Percentiles rank a stretch among this genome's conserved stretches.
Conservation (phyloP, 2,113 vertebrate genomes). For the Rhea americana region DNA sequence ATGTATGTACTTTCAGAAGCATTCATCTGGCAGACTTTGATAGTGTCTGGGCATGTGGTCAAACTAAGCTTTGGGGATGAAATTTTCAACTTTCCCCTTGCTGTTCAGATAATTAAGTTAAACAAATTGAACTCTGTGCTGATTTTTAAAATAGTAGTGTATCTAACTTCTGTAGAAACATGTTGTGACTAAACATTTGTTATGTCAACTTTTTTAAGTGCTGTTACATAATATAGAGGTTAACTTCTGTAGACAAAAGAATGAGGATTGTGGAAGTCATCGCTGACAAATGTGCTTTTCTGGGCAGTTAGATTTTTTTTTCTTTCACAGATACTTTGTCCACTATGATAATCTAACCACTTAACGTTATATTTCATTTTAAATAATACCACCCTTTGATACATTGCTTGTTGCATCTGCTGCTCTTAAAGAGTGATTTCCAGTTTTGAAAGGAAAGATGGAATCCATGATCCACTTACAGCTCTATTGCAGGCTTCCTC, state of each 20-base stretch:
- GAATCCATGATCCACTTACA: background rate
- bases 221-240: constrained; percentile 26
- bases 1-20: background rate
- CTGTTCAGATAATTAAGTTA: background rate
- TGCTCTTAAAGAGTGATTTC: background rate
- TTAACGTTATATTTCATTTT: background rate
- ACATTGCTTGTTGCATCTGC: background rate
- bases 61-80: background rate
- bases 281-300: background rate
- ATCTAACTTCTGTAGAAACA: background rate
- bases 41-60: background rate
- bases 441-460: background rate
- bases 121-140: background rate
- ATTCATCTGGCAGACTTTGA: background rate
- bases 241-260: background rate
- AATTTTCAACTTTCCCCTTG: background rate
- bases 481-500: background rate
- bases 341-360: background rate
- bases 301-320: background rate
- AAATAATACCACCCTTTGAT: background rate
- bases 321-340: accelerated
- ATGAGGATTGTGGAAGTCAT: background rate
- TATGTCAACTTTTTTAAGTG: constrained; percentile 39
- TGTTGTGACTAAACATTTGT: constrained; percentile 29
- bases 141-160: background rate